A percentile compares a stretch with the other conserved stretches of the same genome.
phyloP scores from a whole-genome alignment of 1,140 invertebrate genomes.

The Zaprionus camerounensis region DNA sequence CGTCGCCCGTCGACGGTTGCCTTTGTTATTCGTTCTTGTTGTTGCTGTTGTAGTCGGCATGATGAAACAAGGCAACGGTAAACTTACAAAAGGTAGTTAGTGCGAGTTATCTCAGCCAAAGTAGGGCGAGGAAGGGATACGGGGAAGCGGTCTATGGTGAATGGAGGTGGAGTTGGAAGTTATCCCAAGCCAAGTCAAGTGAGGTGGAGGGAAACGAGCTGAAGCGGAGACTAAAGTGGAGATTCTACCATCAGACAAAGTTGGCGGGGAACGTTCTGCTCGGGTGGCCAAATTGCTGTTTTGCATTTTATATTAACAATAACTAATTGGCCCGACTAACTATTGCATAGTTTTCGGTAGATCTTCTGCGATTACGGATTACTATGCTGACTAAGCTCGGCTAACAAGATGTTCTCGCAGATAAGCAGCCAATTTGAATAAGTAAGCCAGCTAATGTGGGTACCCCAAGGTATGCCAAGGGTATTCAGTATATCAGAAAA shows the following conservation, averaged over 20 bases:
- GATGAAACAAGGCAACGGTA: constrained; percentile 66
- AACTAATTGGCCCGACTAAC: constrained; percentile 55
- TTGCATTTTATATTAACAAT: constrained; percentile 79
- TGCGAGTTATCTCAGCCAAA: constrained; percentile 50
- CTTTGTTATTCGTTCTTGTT: constrained; percentile 33
- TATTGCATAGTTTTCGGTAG: constrained; percentile 8
- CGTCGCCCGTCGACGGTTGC: constrained; percentile 58
- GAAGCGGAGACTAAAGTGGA: neutral
- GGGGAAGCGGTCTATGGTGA: neutral
- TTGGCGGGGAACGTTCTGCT: constrained; percentile 51
- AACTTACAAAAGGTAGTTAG: constrained; percentile 68
- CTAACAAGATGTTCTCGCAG: neutral
- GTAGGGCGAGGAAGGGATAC: neutral
- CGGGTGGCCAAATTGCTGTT: constrained; percentile 67
- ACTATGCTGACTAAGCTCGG: neutral
- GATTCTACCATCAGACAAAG: neutral
- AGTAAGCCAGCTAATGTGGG: neutral
- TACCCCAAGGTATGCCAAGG: neutral
- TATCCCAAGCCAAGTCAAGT: neutral
- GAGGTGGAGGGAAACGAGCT: neutral
- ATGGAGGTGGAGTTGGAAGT: too few relatives aligned
- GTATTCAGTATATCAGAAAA: neutral
- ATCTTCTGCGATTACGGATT: neutral
- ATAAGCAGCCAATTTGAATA: constrained; percentile 1
- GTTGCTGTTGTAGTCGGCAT: constrained; percentile 52